Conservation (phyloP, 2,797 vertebrate species). For the Botia almorhae region DNA sequence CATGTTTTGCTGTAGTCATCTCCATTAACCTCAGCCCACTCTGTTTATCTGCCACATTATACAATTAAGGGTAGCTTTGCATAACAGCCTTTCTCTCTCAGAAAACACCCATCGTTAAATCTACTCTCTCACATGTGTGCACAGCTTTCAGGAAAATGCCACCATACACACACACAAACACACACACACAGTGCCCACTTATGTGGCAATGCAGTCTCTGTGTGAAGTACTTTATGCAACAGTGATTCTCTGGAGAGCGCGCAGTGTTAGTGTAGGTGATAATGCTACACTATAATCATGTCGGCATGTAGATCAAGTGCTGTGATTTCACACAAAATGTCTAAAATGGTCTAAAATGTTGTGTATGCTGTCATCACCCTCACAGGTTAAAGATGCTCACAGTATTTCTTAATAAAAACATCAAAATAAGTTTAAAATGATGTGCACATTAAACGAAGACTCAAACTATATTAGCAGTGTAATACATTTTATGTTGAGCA, state of each 20-base stretch:
- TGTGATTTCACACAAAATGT: conserved; percentile 17
- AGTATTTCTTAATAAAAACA: neutral
- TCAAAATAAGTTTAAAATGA: too few relatives aligned
- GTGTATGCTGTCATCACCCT: conserved; percentile 6
- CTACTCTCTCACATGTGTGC: conserved; percentile 10
- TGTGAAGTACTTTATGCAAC: conserved; percentile 45
- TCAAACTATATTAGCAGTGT: neutral
- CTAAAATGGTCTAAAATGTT: conserved; percentile 24
- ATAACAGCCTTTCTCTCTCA: conserved; percentile 42
- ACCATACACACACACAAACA: conserved; percentile 25
- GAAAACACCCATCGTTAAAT: conserved; percentile 47
- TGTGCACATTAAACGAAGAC: neutral
- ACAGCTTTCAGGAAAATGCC: conserved; percentile 37
- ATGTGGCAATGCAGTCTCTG: neutral
- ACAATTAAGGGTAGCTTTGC: conserved; percentile 45
- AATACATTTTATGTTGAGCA: too few relatives aligned
- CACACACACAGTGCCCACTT: conserved; percentile 26
- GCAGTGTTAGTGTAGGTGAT: conserved; percentile 28
- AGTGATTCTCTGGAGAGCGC: conserved; percentile 22
- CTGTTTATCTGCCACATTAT: conserved; percentile 48
- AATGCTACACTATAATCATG: conserved; percentile 37
- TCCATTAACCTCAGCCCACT: conserved; percentile 47
- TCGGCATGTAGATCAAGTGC: neutral
- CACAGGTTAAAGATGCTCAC: neutral
- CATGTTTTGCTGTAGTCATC: conserved; percentile 42